phyloP scores from a whole-genome alignment of 2,797 vertebrate genomes.

The Coranthus polyacanthus region DNA sequence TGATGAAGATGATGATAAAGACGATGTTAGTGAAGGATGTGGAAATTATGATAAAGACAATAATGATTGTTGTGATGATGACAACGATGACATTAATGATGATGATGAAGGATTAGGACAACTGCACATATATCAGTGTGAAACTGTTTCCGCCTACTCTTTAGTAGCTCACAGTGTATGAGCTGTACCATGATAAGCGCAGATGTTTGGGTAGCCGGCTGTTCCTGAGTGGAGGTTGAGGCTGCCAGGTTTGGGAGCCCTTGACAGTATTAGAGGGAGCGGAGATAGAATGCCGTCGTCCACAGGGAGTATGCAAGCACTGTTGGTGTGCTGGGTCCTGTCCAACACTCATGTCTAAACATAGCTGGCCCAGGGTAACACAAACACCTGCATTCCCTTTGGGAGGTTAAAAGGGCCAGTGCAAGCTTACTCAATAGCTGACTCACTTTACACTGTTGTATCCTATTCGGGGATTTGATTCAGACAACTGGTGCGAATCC shows the following conservation, averaged over 20 bases:
- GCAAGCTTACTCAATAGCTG: constrained; percentile 66
- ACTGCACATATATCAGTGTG: constrained; percentile 4
- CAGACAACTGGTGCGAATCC: constrained; percentile 60
- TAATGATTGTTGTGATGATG: constrained; percentile 5
- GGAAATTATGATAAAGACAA: constrained; percentile 21
- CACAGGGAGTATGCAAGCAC: constrained; percentile 55
- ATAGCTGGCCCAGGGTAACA: constrained; percentile 71
- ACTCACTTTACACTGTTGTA: constrained; percentile 69
- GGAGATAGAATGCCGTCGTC: constrained; percentile 58
- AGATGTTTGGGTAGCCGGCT: constrained; percentile 68
- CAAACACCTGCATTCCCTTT: constrained; percentile 78
- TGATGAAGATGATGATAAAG: constrained; percentile 21
- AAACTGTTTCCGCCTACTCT: constrained; percentile 24
- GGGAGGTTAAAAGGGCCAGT: constrained; percentile 65
- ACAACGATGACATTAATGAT: not conserved
- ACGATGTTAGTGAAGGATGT: not conserved
- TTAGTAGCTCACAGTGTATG: constrained; percentile 28
- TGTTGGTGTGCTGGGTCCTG: constrained; percentile 65
- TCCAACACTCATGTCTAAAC: constrained; percentile 79
- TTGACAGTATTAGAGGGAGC: constrained; percentile 56
- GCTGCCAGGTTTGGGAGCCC: constrained; percentile 66
- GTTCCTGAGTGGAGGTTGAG: constrained; percentile 50
- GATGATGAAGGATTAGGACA: constrained; percentile 12
- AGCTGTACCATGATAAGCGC: constrained; percentile 42
- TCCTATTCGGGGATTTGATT: constrained; percentile 67